These are phyloP conservation scores for Acromyrmex echinatior DNA, from an alignment of 1,140 invertebrate species.

Conservation along the genomic window DNA sequence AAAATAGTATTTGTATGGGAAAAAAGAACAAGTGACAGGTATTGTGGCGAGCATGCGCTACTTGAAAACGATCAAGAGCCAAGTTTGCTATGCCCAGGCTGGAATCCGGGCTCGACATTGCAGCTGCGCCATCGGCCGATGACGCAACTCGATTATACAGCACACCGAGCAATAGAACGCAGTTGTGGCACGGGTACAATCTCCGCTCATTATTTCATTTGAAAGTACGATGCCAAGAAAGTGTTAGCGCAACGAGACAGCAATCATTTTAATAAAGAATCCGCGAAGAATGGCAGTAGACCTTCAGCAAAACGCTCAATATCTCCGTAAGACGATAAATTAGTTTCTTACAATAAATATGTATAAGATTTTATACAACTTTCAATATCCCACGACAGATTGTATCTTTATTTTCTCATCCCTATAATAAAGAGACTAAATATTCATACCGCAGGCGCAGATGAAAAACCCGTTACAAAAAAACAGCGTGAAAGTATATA, in stretches of 20 bases:
- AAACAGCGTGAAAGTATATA: not conserved
- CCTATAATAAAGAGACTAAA: not conserved
- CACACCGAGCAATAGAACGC: conserved; percentile 63
- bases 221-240: conserved; percentile 39
- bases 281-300: conserved; percentile 5
- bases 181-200: conserved; percentile 34
- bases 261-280: conserved; percentile 37
- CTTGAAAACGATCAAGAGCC: conserved; percentile 63
- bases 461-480: not conserved
- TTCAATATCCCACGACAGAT: conserved; percentile 5
- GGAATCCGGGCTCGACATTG: conserved; percentile 57
- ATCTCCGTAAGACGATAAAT: not conserved
- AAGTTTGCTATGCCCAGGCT: conserved; percentile 59
- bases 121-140: conserved; percentile 56
- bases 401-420: not conserved
- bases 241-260: conserved; percentile 19
- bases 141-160: conserved; percentile 70
- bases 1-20: not conserved
- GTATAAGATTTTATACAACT: not conserved
- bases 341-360: conserved; percentile 26
- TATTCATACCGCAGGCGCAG: conserved; percentile 6
- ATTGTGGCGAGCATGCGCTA: conserved; percentile 52
- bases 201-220: conserved; percentile 54
- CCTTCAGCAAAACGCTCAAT: conserved; percentile 5
- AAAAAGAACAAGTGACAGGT: conserved; percentile 1